phyloP scores from a whole-genome alignment of 2,888 invertebrate species.

The Toxonevra muliebris region DNA sequence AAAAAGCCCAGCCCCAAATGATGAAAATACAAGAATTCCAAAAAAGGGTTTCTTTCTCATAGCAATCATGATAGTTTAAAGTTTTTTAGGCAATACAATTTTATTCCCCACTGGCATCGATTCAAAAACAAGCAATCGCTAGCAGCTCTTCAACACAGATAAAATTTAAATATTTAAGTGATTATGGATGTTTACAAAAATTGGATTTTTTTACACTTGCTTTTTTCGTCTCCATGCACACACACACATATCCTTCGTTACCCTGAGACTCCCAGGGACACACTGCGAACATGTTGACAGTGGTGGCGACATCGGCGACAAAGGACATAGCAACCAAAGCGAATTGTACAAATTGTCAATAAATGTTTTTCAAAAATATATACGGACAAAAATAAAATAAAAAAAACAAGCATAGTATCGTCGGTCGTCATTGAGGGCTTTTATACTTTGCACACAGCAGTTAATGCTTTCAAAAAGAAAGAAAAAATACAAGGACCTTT shows the following conservation, averaged over 20 bases:
- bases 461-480: too few relatives aligned
- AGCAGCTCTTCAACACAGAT: background rate
- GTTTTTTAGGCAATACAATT: too few relatives aligned
- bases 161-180: conserved; percentile 29
- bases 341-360: conserved; percentile 31
- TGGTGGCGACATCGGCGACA: background rate
- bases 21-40: too few relatives aligned
- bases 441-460: too few relatives aligned
- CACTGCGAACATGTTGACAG: background rate
- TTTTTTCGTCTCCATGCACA: background rate
- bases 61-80: too few relatives aligned
- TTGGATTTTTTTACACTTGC: conserved; percentile 10
- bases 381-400: too few relatives aligned
- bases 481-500: too few relatives aligned
- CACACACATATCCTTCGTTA: background rate
- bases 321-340: conserved; percentile 11
- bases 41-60: too few relatives aligned
- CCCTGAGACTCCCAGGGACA: background rate
- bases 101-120: background rate
- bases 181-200: conserved; percentile 23
- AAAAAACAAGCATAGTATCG: too few relatives aligned
- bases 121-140: background rate
- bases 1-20: too few relatives aligned
- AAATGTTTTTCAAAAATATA: conserved; percentile 3
- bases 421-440: too few relatives aligned